Conservation (phyloP, 2,113 vertebrate genomes). For the Xiphorhynchus elegans region DNA sequence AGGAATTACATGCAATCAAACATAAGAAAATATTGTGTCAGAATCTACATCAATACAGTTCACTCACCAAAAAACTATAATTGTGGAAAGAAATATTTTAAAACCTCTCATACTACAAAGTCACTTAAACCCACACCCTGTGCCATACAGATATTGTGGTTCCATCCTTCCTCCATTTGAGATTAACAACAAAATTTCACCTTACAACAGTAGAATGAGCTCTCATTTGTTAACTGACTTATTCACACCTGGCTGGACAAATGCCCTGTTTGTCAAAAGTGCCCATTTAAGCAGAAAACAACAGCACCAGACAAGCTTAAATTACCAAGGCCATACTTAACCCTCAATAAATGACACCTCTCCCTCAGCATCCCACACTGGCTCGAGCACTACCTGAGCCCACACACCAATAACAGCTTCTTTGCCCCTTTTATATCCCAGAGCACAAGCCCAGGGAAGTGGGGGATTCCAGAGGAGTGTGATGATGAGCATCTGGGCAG, state of each 20-base stretch:
- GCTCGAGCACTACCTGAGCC: not conserved
- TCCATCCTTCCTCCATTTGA: not conserved
- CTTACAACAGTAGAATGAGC: not conserved
- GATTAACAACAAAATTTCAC: not conserved
- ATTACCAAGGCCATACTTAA: not conserved
- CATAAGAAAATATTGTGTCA: rapidly evolving
- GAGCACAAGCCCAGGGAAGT: not conserved
- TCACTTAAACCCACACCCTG: not conserved
- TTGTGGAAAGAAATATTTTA: not conserved
- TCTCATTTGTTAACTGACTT: not conserved
- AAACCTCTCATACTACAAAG: not conserved
- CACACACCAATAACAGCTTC: not conserved
- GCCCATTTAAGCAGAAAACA: not conserved
- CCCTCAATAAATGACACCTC: not conserved
- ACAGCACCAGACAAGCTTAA: not conserved
- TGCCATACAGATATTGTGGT: not conserved
- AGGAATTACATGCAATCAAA: not conserved
- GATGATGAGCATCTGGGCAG: not conserved
- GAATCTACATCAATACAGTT: not conserved
- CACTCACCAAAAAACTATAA: not conserved
- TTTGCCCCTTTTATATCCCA: not conserved
- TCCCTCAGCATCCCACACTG: not conserved
- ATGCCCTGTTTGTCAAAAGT: not conserved
- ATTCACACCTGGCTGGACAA: not conserved
- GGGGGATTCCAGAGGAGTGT: not conserved